These are phyloP conservation scores for Eurystomus glaucurus DNA, from an alignment of 2,797 vertebrate genomes.

Conservation along the genomic window DNA sequence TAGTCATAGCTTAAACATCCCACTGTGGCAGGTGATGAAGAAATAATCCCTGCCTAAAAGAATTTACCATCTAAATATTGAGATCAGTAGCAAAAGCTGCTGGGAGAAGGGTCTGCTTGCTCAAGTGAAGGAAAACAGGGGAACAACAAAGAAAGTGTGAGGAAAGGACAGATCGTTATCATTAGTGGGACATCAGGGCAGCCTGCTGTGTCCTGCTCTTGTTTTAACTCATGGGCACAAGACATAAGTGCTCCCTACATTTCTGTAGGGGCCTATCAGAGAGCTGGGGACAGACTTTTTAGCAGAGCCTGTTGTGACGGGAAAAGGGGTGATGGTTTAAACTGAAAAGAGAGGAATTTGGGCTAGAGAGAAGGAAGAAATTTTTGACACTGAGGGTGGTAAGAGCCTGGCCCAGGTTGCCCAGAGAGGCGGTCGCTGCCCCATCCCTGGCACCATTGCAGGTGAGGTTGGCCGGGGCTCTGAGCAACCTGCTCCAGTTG, in stretches of 20 bases:
- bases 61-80: background rate
- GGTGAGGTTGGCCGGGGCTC: background rate
- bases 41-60: conserved; percentile 7
- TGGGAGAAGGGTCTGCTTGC: background rate
- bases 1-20: background rate
- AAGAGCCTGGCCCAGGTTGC: too few species aligned
- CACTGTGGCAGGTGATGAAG: background rate
- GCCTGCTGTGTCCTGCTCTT: background rate
- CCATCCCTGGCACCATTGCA: background rate
- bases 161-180: background rate
- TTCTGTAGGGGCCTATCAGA: background rate
- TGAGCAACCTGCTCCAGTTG: background rate
- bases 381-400: background rate
- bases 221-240: background rate
- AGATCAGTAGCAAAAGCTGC: background rate
- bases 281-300: too few species aligned
- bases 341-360: too few species aligned
- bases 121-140: background rate
- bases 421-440: background rate
- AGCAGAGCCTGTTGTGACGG: too few species aligned
- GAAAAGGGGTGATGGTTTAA: too few species aligned
- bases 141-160: background rate
- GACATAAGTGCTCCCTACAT: background rate
- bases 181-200: background rate
- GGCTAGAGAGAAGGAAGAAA: background rate